A percentile compares a stretch with the other conserved stretches of the same genome.
phyloP scores from a whole-genome alignment of 2,113 vertebrate genomes.

The Arenaria interpres region DNA sequence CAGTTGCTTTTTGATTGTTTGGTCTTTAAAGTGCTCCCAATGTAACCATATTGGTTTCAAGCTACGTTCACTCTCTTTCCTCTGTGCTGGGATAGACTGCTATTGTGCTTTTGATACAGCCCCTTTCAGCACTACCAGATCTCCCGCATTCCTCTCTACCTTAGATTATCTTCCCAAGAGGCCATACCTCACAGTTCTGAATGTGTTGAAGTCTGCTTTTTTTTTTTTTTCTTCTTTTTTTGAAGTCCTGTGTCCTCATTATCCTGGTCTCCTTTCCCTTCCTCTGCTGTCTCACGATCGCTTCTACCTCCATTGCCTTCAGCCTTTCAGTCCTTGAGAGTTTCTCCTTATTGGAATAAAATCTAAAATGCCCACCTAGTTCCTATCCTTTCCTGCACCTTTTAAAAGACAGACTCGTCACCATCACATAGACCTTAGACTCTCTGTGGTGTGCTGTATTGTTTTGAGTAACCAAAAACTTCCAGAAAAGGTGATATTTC shows the following conservation, averaged over 20 bases:
- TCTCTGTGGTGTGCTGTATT: neutral
- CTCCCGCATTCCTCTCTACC: neutral
- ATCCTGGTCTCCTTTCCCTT: neutral
- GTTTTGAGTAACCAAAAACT: neutral
- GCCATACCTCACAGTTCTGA: neutral
- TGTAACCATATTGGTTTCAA: constrained; percentile 31
- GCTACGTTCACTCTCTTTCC: neutral
- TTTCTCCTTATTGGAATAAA: neutral
- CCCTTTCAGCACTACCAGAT: neutral
- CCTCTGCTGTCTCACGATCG: neutral
- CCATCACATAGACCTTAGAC: neutral
- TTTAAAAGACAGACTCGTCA: neutral
- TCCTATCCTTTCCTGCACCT: neutral
- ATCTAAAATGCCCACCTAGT: neutral
- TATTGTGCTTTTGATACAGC: constrained; percentile 8
- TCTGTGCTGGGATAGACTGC: neutral
- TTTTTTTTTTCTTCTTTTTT: neutral
- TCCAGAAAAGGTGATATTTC: neutral
- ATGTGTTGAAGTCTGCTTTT: neutral
- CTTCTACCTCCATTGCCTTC: neutral
- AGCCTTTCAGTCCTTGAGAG: neutral
- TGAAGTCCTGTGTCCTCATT: neutral
- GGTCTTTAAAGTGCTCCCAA: neutral
- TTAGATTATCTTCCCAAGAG: neutral
- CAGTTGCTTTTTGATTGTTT: constrained; percentile 25